Conservation (phyloP, 2,888 invertebrate species). For the Carterocephalus palaemon region DNA sequence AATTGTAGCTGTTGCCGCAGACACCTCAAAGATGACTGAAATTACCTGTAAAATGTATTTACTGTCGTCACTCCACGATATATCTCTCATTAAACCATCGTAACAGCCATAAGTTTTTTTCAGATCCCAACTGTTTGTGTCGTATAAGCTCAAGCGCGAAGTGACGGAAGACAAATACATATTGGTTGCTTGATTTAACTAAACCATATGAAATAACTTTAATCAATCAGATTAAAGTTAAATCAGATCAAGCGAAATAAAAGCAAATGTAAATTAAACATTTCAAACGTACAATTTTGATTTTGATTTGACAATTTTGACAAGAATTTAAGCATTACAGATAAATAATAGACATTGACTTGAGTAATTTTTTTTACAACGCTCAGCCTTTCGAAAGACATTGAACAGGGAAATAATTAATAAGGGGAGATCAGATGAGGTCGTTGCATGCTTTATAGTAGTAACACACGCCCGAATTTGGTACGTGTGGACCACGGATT, state of each 20-base stretch:
- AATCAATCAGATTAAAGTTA: neutral
- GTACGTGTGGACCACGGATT: too few relatives aligned
- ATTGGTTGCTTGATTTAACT: slow-evolving; percentile 28
- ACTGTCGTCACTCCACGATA: slow-evolving; percentile 74
- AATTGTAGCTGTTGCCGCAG: too few relatives aligned
- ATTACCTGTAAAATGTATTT: slow-evolving; percentile 72
- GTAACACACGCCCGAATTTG: too few relatives aligned
- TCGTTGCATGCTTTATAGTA: too few relatives aligned
- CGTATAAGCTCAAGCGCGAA: slow-evolving; percentile 76
- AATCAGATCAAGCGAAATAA: too few relatives aligned
- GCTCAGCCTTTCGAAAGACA: too few relatives aligned
- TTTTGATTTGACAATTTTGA: slow-evolving; percentile 1
- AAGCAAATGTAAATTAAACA: too few relatives aligned
- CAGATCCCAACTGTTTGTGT: slow-evolving; percentile 74
- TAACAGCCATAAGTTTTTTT: slow-evolving; percentile 72
- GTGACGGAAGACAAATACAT: slow-evolving; percentile 80
- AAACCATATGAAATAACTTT: slow-evolving; percentile 1
- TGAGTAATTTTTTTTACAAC: too few relatives aligned
- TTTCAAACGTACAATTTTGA: slow-evolving; percentile 40
- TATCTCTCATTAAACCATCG: slow-evolving; percentile 62
- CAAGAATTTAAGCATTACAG: too few relatives aligned
- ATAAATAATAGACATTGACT: slow-evolving; percentile 9
- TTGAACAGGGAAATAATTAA: too few relatives aligned
- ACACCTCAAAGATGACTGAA: neutral
- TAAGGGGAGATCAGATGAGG: too few relatives aligned